Evolutionary conservation across 2,113 vertebrate genomes (phyloP), one percentile per base, ranked within the genome.

Genomic region (Drymodes brunneopygia): DNA sequence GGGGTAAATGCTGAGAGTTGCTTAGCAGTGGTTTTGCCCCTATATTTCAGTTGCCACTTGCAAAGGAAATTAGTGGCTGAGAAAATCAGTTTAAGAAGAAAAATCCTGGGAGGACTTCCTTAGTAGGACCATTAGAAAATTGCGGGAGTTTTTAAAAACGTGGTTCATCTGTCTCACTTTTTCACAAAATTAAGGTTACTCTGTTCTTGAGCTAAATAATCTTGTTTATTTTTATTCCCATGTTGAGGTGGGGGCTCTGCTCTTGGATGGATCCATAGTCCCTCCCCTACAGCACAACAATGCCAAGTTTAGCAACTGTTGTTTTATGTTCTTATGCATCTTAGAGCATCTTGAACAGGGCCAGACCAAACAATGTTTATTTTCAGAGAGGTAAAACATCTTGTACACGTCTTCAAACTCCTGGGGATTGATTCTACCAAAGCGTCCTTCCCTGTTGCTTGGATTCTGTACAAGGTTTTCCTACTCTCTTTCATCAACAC

Each of bases 81-180:
- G 47, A 42, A 95, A 95, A 73, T 21, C 20, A 47, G 3, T 36
- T 71, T 38, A 66, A 33, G 33, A 56, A 72, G 28, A 51, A 35
- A 78, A 42, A n/a, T 58, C 24, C 6, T 58, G 50, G 33, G 23
- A 86, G 11, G 15, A 36, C 8, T 75, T 96, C 42, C 5, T 23
- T 35, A 12, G 27, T 58, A 51, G 28, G 20, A 56, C 11, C 8
- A 15, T 33, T 36, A 44, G 40, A 51, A 87, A 29, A 67, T 47
- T 10, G 15, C 11, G 23, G 0, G 0, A n/a, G 16, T 69, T 73
- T 23, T 40, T 69, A 6, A 12, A 6, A 12, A 8, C 14, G 7
- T 74, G 4, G 11, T 33, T 79, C 4, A 13, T 35, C 36, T 27
- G 12, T 65, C 47, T 74, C 19, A 18, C 9, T 25, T 57, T 66